phyloP scores from a whole-genome alignment of 2,888 invertebrate species.

The Scaptodrosophila latifasciaeformis region DNA sequence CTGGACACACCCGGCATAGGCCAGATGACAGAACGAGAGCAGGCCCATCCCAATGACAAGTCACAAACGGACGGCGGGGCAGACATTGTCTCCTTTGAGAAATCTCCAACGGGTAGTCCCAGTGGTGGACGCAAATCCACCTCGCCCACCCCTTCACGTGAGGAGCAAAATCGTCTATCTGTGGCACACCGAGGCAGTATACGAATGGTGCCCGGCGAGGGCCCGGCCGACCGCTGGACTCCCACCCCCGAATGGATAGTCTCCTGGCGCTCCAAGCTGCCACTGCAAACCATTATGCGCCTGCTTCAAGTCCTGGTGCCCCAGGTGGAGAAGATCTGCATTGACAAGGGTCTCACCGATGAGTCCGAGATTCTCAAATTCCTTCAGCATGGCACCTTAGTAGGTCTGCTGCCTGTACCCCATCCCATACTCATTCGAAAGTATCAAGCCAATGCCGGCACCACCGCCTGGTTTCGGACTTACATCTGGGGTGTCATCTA shows the following conservation, averaged over 20 bases:
- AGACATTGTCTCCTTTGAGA: conserved; percentile 53
- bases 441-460: conserved; percentile 99
- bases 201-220: conserved; percentile 75
- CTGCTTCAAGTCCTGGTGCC: conserved; percentile 98
- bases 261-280: conserved; percentile 97
- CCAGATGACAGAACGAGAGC: conserved; percentile 95
- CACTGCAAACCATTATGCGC: conserved; percentile 99
- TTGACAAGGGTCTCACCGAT: conserved; percentile 98
- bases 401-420: conserved; percentile 97
- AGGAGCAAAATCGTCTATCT: conserved; percentile 59
- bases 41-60: conserved; percentile 83
- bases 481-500: conserved; percentile 99
- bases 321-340: conserved; percentile 99
- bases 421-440: conserved; percentile 99
- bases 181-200: conserved; percentile 79
- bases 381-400: conserved; percentile 97
- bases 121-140: conserved; percentile 35
- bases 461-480: conserved; percentile 99
- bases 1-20: conserved; percentile 91
- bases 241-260: conserved; percentile 96
- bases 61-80: conserved; percentile 45
- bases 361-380: conserved; percentile 99
- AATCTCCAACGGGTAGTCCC: conserved; percentile 39
- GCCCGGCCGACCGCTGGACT: conserved; percentile 80
- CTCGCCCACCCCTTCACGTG: conserved; percentile 42